phyloP scores from a whole-genome alignment of 2,113 vertebrate species.

The Elaphurus davidianus region DNA sequence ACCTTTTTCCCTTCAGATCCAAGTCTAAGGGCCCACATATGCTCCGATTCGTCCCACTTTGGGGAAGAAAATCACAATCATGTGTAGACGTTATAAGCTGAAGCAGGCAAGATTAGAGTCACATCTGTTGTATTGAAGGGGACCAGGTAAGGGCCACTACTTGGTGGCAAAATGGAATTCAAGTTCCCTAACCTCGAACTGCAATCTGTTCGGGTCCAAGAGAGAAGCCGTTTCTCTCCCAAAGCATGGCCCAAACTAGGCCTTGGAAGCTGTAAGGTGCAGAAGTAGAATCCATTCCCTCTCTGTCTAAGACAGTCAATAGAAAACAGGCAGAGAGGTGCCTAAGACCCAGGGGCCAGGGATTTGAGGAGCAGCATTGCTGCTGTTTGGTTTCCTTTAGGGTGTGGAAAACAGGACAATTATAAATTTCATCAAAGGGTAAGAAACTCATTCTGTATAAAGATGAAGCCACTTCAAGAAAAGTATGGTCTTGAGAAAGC shows the following conservation, averaged over 20 bases:
- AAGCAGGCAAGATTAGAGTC: rapidly evolving
- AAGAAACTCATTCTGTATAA: not conserved
- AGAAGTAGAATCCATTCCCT: not conserved
- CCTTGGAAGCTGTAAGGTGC: not conserved
- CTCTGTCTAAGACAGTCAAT: not conserved
- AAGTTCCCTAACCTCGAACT: not conserved
- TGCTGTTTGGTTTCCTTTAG: not conserved
- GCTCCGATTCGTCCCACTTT: not conserved
- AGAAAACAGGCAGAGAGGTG: not conserved
- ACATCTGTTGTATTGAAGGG: rapidly evolving
- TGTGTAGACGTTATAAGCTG: rapidly evolving
- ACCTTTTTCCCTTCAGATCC: not conserved
- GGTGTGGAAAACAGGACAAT: not conserved
- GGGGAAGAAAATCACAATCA: not conserved
- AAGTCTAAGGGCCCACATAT: not conserved
- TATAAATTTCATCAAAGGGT: not conserved
- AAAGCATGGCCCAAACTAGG: not conserved
- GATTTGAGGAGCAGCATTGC: not conserved
- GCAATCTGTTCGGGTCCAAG: not conserved
- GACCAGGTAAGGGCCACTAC: not conserved
- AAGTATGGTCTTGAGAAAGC: not conserved
- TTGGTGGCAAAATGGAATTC: not conserved
- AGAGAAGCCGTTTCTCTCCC: not conserved
- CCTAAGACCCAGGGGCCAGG: not conserved
- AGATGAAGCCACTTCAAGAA: not conserved